Base-by-base conservation (phyloP, 2,797 vertebrate species). In the Rhynchotus rufescens region DNA sequence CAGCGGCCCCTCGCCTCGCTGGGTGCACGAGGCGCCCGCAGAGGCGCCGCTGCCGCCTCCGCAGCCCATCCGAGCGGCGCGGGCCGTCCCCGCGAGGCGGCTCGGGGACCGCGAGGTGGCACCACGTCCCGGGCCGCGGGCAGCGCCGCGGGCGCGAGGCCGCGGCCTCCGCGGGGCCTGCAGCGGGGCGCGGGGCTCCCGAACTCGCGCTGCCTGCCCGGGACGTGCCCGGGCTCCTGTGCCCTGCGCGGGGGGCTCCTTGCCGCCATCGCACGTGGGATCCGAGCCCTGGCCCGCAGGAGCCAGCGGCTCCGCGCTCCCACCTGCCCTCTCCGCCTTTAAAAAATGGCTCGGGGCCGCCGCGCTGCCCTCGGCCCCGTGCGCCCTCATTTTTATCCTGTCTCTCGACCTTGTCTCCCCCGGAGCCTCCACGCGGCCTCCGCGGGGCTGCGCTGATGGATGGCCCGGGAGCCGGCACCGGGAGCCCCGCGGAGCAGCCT, bases 381-480 rank as follows among this genome's bases (percentile, higher is more conserved):
- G 93, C 92, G 36, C 28, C 69, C 59, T 89, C 82, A 89, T 92
- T 93, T 93, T 94, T 93, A 91, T 93, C 82, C 92, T 89, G 92
- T 90, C 94, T 87, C 76, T 80, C 90, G 77, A 52, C 65, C 61
- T 83, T 22, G 20, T 52, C 92, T 80, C 89, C 94, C 49, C 80
- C 54, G 38, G 20, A 40, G 80, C 80, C 80, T 84, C 1, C 3
- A 40, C 1, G 80, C 69, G 40, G 2, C 88, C 94, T 79, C 81
- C 89, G 2, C 2, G 57, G 84, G 94, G 89, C 23, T 44, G 57
- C 9, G 28, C 81, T 96, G 94, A 93, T 88, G 94, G 95, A 94
- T 94, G 84, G 88, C 15, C 15, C 28, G 28, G 26, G 25, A 56
- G 59, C 80, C 60, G 6, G 67, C 79, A 52, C 85, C 15, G 15